A percentile compares a stretch with the other conserved stretches of the same genome.
Evolutionary conservation across 2,797 vertebrate species (phyloP).

Genomic region (Rhinichthys osculus): DNA sequence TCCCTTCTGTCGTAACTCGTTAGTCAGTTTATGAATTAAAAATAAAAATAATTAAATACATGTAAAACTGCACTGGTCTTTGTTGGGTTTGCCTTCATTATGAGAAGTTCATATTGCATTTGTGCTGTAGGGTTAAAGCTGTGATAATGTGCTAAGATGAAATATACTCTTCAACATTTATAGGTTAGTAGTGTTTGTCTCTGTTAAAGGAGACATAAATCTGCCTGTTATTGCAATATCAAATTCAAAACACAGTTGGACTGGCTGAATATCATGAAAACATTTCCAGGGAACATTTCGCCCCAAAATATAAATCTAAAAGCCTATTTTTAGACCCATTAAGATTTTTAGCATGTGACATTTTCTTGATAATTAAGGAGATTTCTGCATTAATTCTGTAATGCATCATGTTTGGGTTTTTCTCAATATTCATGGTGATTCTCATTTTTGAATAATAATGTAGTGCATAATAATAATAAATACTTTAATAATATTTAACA

Average conservation of each 20-base stretch:
- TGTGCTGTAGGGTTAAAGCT: background rate
- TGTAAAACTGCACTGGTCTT: slow-evolving; percentile 8
- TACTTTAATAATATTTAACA: background rate
- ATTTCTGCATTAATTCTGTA: background rate
- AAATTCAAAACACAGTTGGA: background rate
- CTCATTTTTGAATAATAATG: background rate
- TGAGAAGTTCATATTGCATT: background rate
- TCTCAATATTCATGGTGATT: background rate
- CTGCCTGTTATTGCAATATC: background rate
- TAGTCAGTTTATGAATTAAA: background rate
- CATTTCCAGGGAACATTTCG: background rate
- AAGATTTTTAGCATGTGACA: background rate
- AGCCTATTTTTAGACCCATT: background rate
- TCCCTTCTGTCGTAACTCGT: slow-evolving; percentile 10
- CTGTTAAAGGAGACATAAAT: background rate
- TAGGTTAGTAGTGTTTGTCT: background rate
- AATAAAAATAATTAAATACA: slow-evolving; percentile 2
- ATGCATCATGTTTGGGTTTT: background rate
- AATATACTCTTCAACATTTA: background rate
- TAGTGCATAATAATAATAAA: background rate
- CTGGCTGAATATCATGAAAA: background rate
- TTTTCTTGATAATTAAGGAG: background rate
- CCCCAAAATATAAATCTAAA: background rate
- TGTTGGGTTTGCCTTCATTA: background rate
- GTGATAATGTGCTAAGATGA: background rate